A percentile compares a stretch with the other conserved stretches of the same genome.
These are phyloP conservation scores for Limnothrissa miodon DNA, from an alignment of 2,113 vertebrate species.

Conservation along the genomic window DNA sequence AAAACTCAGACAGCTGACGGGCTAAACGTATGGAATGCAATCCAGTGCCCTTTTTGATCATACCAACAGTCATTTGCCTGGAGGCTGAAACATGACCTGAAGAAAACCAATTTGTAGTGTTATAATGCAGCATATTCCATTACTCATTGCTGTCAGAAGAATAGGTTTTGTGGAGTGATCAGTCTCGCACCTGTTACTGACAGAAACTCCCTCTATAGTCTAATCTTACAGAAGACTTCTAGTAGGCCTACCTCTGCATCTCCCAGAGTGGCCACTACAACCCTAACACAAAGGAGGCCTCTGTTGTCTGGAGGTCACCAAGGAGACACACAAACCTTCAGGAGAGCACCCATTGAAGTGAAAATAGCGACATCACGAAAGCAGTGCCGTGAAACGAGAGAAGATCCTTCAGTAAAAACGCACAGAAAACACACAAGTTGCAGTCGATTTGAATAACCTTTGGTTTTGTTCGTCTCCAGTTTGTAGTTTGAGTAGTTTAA, in stretches of 20 bases:
- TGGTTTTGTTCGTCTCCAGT: neutral
- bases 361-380: neutral
- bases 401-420: neutral
- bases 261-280: constrained; percentile 4
- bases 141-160: neutral
- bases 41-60: neutral
- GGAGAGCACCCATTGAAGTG: neutral
- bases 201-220: neutral
- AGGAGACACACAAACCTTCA: constrained; percentile 14
- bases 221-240: neutral
- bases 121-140: neutral
- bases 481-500: neutral
- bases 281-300: constrained; percentile 27
- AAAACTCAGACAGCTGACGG: neutral
- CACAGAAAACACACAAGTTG: neutral
- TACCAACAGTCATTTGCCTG: neutral
- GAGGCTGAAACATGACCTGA: neutral
- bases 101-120: neutral
- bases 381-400: neutral
- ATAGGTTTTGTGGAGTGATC: neutral
- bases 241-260: neutral
- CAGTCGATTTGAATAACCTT: neutral
- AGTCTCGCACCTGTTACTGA: constrained; percentile 9
- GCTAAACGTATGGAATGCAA: neutral
- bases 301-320: constrained; percentile 25